phyloP scores from a whole-genome alignment of 2,113 vertebrate species.

The Antigone vipio region DNA sequence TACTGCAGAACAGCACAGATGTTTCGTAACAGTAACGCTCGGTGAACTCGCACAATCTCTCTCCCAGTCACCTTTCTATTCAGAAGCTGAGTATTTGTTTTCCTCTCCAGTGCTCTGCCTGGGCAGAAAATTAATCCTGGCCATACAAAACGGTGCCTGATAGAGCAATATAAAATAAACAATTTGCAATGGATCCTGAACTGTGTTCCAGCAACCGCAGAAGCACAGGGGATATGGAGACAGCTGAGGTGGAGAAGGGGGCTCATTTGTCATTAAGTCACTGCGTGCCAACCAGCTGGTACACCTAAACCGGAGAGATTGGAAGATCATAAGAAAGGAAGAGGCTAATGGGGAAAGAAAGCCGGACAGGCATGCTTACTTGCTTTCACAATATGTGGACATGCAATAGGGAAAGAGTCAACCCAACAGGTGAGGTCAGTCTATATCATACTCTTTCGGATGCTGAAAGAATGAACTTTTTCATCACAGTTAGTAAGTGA shows the following conservation, averaged over 20 bases:
- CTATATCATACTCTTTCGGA: neutral
- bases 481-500: neutral
- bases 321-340: neutral
- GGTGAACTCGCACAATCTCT: neutral
- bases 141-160: neutral
- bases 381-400: neutral
- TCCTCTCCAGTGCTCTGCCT: conserved; percentile 28
- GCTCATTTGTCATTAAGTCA: neutral
- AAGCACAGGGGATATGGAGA: neutral
- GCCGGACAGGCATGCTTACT: neutral
- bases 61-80: conserved; percentile 8
- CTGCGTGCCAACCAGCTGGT: neutral
- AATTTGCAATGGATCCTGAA: neutral
- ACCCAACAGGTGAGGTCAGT: neutral
- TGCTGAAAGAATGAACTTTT: neutral
- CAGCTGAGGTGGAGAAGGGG: neutral
- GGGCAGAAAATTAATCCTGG: conserved; percentile 27
- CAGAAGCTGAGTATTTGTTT: conserved; percentile 42
- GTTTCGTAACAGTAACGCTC: neutral
- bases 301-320: neutral
- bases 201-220: neutral
- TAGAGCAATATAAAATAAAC: conserved; percentile 14
- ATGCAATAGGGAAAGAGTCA: neutral
- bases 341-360: neutral
- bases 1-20: conserved; percentile 11